Evolutionary conservation across 2,888 invertebrate species (phyloP), one percentile per base, ranked within the genome.

Genomic region (Bombylius major): DNA sequence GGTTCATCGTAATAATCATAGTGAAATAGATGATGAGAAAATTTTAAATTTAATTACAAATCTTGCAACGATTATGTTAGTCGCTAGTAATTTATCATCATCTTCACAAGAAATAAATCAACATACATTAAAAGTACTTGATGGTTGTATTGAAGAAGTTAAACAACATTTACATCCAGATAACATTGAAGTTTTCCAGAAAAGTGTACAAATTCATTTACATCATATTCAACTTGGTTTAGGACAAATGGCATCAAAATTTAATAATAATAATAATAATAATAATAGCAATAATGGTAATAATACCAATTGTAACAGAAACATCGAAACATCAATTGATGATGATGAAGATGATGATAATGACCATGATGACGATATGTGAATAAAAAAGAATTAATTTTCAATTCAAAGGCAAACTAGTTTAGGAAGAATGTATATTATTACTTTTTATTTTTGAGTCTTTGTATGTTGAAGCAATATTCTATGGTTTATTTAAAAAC

Each of bases 141-240:
- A 93, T 75, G 94, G 92, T 31, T 91, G 95, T 47, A 86, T 96
- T 77, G 87, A 88, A 66, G 88, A 93, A 69, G 89, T 95, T 53
- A 89, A 90, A 72, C 79, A 83, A 58, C 86, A 87, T 66, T 73
- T 94, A 55, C 83, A 84, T 63, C 82, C 84, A 4, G 78, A 80
- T 49, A 91, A 93, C 75, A 81, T 86, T 64, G 81, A 81, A 63
- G 77, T 84, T 48, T 92, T 92, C 74, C 87, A 93, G 73, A 89
- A 89, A 72, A 83, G 83, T 70, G 88, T 97, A 7, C 95, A 96
- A 73, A 86, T 91, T 62, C 94, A 93, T 66, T 85, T 95, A 81
- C 68, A 72, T 61, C 69, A 68, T 48, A 71, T 73, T 58, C 69
- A 69, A 11, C 50, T 66, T 56, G 70, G 69, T 6, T 69, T 73